These are phyloP conservation scores for Teleopsis dalmanni DNA, from an alignment of 1,140 invertebrate genomes.

Conservation along the genomic window DNA sequence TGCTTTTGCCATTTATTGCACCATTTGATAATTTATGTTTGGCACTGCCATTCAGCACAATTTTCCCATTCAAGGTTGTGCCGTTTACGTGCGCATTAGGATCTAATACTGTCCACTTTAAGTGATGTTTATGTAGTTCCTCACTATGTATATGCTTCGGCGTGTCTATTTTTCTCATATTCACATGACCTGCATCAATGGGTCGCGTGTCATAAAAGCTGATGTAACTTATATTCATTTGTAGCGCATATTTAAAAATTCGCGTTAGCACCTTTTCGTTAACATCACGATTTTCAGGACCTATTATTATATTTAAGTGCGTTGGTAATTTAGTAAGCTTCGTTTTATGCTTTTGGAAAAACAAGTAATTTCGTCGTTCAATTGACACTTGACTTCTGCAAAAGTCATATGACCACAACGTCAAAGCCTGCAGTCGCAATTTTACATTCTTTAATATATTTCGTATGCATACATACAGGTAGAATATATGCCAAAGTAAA, in stretches of 20 bases:
- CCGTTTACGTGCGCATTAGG: neutral
- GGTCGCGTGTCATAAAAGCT: slow-evolving; percentile 33
- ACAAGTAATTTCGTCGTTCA: slow-evolving; percentile 18
- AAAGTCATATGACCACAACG: slow-evolving; percentile 36
- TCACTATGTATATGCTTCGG: neutral
- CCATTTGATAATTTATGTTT: too few species aligned
- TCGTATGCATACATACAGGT: too few species aligned
- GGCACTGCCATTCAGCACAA: too few species aligned
- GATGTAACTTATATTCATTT: slow-evolving; percentile 26
- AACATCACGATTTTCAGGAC: slow-evolving; percentile 19
- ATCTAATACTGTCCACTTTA: slow-evolving; percentile 9
- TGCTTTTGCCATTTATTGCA: neutral
- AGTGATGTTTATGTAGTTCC: slow-evolving; percentile 14
- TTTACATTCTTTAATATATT: too few species aligned
- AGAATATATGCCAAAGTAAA: too few species aligned
- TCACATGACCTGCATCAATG: slow-evolving; percentile 14
- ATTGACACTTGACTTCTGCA: slow-evolving; percentile 18
- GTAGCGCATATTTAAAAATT: slow-evolving; percentile 28
- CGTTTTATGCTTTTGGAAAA: slow-evolving; percentile 18
- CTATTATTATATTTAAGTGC: slow-evolving; percentile 32
- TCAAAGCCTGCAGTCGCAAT: slow-evolving; percentile 23
- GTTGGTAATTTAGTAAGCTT: slow-evolving; percentile 31
- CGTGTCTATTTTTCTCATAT: slow-evolving; percentile 15
- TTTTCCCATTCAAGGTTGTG: too few species aligned
- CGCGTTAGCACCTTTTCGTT: slow-evolving; percentile 18